phyloP scores from a whole-genome alignment of 1,140 invertebrate species.

The Zaprionus taronus region DNA sequence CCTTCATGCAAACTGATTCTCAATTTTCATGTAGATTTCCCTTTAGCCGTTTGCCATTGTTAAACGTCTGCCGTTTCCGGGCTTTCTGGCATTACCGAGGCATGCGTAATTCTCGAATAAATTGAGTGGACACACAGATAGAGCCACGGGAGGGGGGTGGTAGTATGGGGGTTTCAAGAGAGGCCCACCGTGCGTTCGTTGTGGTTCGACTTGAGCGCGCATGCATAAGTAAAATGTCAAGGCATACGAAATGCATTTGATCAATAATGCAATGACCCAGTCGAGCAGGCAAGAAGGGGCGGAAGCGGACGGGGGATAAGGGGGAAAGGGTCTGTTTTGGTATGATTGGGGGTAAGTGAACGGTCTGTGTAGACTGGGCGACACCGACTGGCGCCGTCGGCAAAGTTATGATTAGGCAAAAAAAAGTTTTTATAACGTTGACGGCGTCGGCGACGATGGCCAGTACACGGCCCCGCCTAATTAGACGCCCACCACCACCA shows the following conservation, averaged over 20 bases:
- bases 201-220: background rate
- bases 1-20: constrained; percentile 7
- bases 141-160: background rate
- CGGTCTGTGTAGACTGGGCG: background rate
- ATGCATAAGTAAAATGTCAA: constrained; percentile 59
- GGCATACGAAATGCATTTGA: constrained; percentile 68
- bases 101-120: constrained; percentile 71
- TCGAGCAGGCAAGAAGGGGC: background rate
- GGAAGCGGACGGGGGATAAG: background rate
- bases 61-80: constrained; percentile 66
- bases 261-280: constrained; percentile 77
- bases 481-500: constrained; percentile 58
- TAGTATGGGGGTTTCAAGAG: background rate
- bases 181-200: background rate
- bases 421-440: constrained; percentile 10
- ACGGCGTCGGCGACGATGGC: constrained; percentile 5
- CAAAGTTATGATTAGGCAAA: constrained; percentile 60
- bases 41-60: constrained; percentile 50
- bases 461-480: constrained; percentile 37
- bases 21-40: constrained; percentile 44
- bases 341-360: background rate
- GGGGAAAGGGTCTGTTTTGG: too few species aligned
- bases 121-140: constrained; percentile 42
- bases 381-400: constrained; percentile 56
- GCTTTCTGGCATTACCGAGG: constrained; percentile 43